Base-by-base conservation (phyloP, 92 coral and sea anemone genomes). In the Porites evermanni region DNA sequence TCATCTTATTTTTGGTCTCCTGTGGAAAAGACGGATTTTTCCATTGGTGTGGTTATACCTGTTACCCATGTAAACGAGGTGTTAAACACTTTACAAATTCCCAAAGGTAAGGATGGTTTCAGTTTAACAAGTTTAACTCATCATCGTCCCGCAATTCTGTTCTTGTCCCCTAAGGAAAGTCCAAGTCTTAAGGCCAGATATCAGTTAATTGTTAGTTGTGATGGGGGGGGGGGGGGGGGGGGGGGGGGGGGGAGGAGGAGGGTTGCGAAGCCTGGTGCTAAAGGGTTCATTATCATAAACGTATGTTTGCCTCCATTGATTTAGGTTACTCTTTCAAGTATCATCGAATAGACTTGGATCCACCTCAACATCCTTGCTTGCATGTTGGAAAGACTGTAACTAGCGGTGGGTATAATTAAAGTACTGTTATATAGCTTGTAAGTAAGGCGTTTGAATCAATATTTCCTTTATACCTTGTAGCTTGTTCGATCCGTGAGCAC, bases 41-140 rank as follows among this genome's bases (percentile, higher is more conserved):
- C 92, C 5, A 74, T 91, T 17, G 82, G 85, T 51, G 74, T 91
- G 59, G 94, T 89, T 56, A 63, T 83, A 9, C 87, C 87, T n/a
- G 80, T 83, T 47, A 19, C 72, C 4, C 67, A 72, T 2, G 24
- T 23, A 1, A 47, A 44, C 4, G 80, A 83, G 12, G 73, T 72
- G 26, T 53, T 83, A 6, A 16, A 12, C 64, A 6, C 64, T 17
- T 53, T 83, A 23, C 50, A 44, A 60, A 47, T 74, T 47, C 87
- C 87, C 4, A 20, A 23, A 1, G 80, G 87, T 83, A 73, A 63
- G 64, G 6, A 14, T 2, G 53, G 50, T 44, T 38, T 38, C 47
- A 38, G 47, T 38, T 38, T 38, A 38, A 38, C 47, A 38, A 38
- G 47, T 38, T 38, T 3, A 38, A 38, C 47, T 38, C 47, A 38